Evolutionary conservation across 2,888 invertebrate genomes (phyloP).

Genomic region (Ligdia adustata): DNA sequence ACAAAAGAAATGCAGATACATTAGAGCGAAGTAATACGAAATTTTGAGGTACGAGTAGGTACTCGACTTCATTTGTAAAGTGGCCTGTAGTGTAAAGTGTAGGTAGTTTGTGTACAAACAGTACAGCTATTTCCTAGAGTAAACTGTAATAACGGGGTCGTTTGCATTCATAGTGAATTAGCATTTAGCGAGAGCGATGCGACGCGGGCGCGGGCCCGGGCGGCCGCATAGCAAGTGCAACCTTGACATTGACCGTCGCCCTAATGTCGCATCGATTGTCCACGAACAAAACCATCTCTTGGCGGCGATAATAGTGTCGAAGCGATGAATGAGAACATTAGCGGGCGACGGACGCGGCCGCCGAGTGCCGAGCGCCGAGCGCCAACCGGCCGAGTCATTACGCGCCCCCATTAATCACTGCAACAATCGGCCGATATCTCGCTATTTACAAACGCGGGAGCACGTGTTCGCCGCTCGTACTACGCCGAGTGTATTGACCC

Average conservation of each 20-base stretch:
- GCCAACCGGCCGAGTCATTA: slow-evolving; percentile 74
- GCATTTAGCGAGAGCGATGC: slow-evolving; percentile 57
- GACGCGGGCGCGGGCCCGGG: slow-evolving; percentile 43
- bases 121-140: slow-evolving; percentile 29
- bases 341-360: slow-evolving; percentile 67
- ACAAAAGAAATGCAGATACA: no score
- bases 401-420: slow-evolving; percentile 83
- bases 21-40: no score
- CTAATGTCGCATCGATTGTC: slow-evolving; percentile 76
- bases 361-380: slow-evolving; percentile 32
- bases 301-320: slow-evolving; percentile 71
- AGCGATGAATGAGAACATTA: slow-evolving; percentile 80
- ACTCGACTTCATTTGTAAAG: no score
- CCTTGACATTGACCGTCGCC: slow-evolving; percentile 80
- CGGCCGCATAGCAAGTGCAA: slow-evolving; percentile 73
- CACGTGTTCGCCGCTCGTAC: slow-evolving; percentile 81
- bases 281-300: slow-evolving; percentile 77
- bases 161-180: slow-evolving; percentile 58
- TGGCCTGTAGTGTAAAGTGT: no score
- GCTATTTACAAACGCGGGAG: slow-evolving; percentile 84
- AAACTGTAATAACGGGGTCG: slow-evolving; percentile 54
- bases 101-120: slow-evolving; percentile 21
- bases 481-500: slow-evolving; percentile 84
- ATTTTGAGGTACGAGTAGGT: no score
- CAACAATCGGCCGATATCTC: slow-evolving; percentile 85